Base-by-base conservation (phyloP, 2,888 invertebrate genomes). In the Campoletis raptor region DNA sequence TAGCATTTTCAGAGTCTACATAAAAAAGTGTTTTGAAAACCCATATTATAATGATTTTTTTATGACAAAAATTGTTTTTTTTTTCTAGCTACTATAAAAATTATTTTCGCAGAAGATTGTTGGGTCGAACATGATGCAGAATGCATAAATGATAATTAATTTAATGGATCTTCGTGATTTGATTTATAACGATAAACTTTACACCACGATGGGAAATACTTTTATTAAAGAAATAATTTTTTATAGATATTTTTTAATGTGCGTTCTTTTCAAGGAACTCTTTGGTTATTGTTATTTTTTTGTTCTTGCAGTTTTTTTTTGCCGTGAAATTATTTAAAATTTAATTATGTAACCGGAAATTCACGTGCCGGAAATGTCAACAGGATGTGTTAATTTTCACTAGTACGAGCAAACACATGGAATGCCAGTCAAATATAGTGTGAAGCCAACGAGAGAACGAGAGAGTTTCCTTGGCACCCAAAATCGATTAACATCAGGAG, bases 341-440 rank as follows among this genome's bases (percentile, higher is more conserved):
- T 30, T 12, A 61, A 15, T 30, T 30, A 30, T 6, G 61, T 61
- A 30, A 61, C 6, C 61, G 15, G 30, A 61, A 61, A 30, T 61
- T 61, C 7, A 61, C 61, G 30, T 5, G 21, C 30, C 30, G 61
- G 30, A 61, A 61, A 15, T 61, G 61, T 61, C 61, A 30, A 61
- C 61, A 61, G 61, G 30, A 61, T 15, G 61, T 61, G 61, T 40
- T 67, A 67, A 67, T 37, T 40, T 40, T 67, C 40, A 37, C 66
- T 67, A 40, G 37, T n/a, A 67, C 40, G 66, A 40, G 40, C 66
- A 67, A 67, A 67, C 21, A 67, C n/a, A 40, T 67, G 66, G 40
- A 67, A 40, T 67, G n/a, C 10, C 40, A 67, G 40, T n/a, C 21
- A 67, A 21, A 67, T 37, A 40, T 9, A 18, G 30, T 66, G 66